phyloP scores from a whole-genome alignment of 2,113 vertebrate species.

The Aegithalos caudatus region DNA sequence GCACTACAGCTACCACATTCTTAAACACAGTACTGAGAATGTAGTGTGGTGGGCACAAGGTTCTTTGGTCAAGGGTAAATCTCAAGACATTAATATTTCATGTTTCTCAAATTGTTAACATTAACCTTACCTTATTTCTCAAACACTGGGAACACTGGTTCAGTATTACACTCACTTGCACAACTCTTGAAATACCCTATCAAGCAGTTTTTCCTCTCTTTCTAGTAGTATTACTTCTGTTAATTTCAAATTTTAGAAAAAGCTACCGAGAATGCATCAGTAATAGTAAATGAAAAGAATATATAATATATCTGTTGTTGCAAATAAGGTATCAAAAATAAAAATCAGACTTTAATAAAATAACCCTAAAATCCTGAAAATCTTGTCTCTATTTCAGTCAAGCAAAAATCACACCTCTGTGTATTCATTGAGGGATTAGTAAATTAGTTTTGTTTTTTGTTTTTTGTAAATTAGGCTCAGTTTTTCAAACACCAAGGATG shows the following conservation, averaged over 20 bases:
- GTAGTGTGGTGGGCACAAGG: not conserved
- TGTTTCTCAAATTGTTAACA: not conserved
- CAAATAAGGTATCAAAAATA: not conserved
- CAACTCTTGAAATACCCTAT: not conserved
- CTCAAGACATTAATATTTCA: not conserved
- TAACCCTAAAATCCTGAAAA: not conserved
- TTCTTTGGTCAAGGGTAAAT: not conserved
- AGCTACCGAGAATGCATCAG: not conserved
- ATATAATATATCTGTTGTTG: not conserved
- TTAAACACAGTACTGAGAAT: not conserved
- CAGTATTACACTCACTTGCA: not conserved
- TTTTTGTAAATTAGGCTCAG: not conserved
- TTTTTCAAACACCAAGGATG: not conserved
- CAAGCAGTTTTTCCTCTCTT: not conserved
- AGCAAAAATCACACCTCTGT: not conserved
- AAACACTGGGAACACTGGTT: not conserved
- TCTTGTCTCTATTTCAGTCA: not conserved
- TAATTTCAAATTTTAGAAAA: not conserved
- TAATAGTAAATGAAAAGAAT: not conserved
- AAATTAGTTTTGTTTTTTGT: too few species aligned
- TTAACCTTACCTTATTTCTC: not conserved
- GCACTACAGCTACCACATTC: not conserved
- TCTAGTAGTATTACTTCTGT: not conserved
- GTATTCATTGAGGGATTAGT: not conserved
- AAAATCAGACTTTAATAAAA: not conserved